Base-by-base conservation (phyloP, 2,888 invertebrate species). In the Dicycla oo region DNA sequence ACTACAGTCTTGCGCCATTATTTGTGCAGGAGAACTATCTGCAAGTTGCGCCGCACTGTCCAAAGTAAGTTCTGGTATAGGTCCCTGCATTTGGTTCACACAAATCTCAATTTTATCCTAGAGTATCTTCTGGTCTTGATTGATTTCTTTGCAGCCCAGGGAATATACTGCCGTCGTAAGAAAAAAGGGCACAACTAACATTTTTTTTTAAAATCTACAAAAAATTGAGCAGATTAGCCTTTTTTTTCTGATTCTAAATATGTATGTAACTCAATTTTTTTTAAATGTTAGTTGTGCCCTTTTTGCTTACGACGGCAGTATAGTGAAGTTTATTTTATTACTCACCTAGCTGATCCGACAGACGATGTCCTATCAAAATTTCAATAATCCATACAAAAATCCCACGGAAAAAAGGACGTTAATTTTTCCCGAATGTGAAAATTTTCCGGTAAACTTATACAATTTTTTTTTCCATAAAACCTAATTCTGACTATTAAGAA, bases 1-100 rank as follows among this genome's bases (percentile, higher is more conserved):
- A 99, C 96, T 99, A 99, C 95, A 98, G 98, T 88, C 97, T 99
- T 80, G 98, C 98, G n/a, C 99, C 99, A 2, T 96, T 99, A 20
- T 99, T 99, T 94, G 99, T 99, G 0, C 99, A 99, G 88, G 99
- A 99, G 93, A 99, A 99, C 94, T 99, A 99, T 93, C 94, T 98
- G 26, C 97, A 97, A 81, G 98, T 98, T 1, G 93, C 95, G n/a
- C 99, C 99, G 0, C 96, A 97, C 74, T 97, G 97, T 73, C 97
- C 97, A 40, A 97, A 97, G 94, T 95, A 76, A 89, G 92, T 81
- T 49, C 2, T 60, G 11, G 18, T 11, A 7, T 11, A 47, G 20
- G 8, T 47, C 20, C 45, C 20, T 47, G 10, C n/a, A 47, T 47
- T n/a, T 47, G 47, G 10, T 20, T n/a, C n/a, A n/a, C n/a, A n/a